A percentile compares a stretch with the other conserved stretches of the same genome.
These are phyloP conservation scores for Argya squamiceps DNA, from an alignment of 2,797 vertebrate genomes.

Conservation along the genomic window DNA sequence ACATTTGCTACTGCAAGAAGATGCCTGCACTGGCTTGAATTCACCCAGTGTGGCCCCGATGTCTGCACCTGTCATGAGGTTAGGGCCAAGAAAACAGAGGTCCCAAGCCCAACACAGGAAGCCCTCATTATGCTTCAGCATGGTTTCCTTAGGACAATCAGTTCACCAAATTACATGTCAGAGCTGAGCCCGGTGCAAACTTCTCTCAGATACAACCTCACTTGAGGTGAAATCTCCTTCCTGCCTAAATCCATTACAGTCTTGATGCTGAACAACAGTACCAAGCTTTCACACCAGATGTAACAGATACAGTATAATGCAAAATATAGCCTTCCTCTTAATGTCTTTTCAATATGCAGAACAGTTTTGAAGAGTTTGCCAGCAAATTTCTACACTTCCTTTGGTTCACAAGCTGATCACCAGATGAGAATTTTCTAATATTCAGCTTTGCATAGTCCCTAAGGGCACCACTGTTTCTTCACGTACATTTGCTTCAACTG, in stretches of 20 bases:
- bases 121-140: background rate
- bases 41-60: fast-evolving
- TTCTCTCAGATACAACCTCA: background rate
- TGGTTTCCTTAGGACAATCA: background rate
- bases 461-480: constrained; percentile 20
- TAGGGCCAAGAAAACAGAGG: background rate
- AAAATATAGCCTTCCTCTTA: background rate
- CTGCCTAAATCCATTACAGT: background rate
- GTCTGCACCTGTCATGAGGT: background rate
- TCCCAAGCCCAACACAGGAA: background rate
- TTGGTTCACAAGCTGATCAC: constrained; percentile 49
- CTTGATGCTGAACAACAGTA: background rate
- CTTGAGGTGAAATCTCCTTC: background rate
- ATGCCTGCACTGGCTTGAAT: background rate
- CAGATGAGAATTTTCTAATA: constrained; percentile 59
- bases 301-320: background rate
- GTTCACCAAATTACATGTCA: background rate
- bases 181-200: background rate
- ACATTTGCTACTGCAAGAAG: background rate
- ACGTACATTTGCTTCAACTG: background rate
- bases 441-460: constrained; percentile 10
- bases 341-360: constrained; percentile 31
- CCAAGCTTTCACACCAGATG: constrained; percentile 15
- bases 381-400: constrained; percentile 60
- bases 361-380: constrained; percentile 59